Evolutionary conservation across 2,888 invertebrate species (phyloP).

Genomic region (Candidula unifasciata): DNA sequence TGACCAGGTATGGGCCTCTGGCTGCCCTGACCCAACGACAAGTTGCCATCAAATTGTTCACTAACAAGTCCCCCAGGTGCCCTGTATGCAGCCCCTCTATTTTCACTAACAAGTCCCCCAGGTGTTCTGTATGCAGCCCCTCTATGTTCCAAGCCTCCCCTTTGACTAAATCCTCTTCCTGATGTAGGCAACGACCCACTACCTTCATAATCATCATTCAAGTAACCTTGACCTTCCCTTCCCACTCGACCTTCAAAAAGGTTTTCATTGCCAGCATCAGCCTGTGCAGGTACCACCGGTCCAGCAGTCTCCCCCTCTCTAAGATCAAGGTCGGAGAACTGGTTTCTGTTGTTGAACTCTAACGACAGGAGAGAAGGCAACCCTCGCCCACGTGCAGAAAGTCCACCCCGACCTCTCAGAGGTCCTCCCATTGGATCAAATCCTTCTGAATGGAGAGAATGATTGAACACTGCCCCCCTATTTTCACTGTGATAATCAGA

Average conservation of each 20-base stretch:
- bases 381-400: neutral
- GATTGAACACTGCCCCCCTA: conserved; percentile 1
- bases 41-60: neutral
- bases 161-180: conserved; percentile 10
- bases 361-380: conserved; percentile 16
- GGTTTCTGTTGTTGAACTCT: conserved; percentile 14
- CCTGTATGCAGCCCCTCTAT: neutral
- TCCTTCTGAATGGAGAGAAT: neutral
- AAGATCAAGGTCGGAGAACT: conserved; percentile 39
- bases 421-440: conserved; percentile 5
- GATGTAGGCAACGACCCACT: neutral
- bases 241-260: conserved; percentile 1
- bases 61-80: neutral
- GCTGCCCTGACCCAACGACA: conserved; percentile 15
- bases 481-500: conserved; percentile 28
- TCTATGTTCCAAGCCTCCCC: conserved; percentile 14
- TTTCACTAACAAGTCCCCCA: conserved; percentile 10
- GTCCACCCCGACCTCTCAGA: conserved; percentile 33
- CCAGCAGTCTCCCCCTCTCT: neutral
- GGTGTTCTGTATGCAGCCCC: neutral
- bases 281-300: neutral
- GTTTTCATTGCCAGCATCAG: neutral
- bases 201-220: neutral
- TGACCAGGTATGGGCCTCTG: neutral
- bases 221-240: conserved; percentile 10